Conservation (phyloP, 2,888 invertebrate species). For the Drosophila algonquin region DNA sequence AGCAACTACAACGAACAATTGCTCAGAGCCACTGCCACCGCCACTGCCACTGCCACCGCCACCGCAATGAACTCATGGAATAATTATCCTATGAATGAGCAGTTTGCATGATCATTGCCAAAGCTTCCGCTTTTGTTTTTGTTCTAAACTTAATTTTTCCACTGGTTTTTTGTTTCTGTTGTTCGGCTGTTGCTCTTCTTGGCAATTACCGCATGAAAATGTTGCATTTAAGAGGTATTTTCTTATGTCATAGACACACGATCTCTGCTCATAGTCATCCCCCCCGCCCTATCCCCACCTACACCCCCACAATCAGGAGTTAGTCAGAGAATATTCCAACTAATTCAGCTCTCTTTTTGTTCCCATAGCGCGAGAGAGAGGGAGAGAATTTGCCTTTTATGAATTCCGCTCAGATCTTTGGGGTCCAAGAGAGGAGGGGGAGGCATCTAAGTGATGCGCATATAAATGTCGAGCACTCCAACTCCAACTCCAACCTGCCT, state of each 20-base stretch:
- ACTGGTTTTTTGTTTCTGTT: constrained; percentile 30
- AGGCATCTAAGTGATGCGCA: constrained; percentile 77
- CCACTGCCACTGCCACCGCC: constrained; percentile 27
- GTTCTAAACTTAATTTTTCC: constrained; percentile 56
- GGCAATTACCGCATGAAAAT: constrained; percentile 79
- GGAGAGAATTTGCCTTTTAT: constrained; percentile 54
- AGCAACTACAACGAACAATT: constrained; percentile 37
- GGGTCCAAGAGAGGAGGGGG: constrained; percentile 25
- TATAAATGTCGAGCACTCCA: constrained; percentile 77
- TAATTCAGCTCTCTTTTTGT: constrained; percentile 36
- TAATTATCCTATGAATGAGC: constrained; percentile 81
- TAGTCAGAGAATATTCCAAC: constrained; percentile 55
- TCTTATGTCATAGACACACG: constrained; percentile 71
- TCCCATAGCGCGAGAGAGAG: constrained; percentile 38
- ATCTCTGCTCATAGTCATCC: not conserved
- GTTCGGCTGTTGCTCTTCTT: constrained; percentile 42
- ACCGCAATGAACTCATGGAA: constrained; percentile 76
- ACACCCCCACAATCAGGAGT: constrained; percentile 36
- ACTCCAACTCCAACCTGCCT: constrained; percentile 22
- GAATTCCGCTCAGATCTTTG: constrained; percentile 73
- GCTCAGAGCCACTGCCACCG: constrained; percentile 31
- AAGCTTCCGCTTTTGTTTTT: constrained; percentile 80
- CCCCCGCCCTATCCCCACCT: too few relatives aligned
- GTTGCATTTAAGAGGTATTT: constrained; percentile 76
- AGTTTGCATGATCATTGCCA: constrained; percentile 80